Evolutionary conservation across 2,113 vertebrate species (phyloP).

Genomic region (Kryptolebias marmoratus): DNA sequence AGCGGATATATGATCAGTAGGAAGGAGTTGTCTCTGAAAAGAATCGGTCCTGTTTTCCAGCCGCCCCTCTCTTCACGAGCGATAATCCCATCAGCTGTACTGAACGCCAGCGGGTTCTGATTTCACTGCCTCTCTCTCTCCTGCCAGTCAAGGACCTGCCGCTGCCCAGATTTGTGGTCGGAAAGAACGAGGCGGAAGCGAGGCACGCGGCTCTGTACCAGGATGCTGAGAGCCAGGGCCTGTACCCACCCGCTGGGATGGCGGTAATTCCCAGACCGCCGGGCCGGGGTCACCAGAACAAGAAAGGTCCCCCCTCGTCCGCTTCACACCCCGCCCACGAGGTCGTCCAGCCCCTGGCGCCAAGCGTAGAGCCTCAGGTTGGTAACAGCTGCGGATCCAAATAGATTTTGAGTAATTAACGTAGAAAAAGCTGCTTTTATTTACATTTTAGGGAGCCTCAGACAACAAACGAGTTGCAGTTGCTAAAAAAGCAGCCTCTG

Average conservation of each 20-base stretch:
- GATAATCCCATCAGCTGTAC: neutral
- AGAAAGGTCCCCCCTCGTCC: conserved; percentile 82
- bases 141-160: conserved; percentile 93
- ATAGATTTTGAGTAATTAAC: neutral
- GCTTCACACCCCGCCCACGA: conserved; percentile 87
- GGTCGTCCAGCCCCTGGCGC: conserved; percentile 84
- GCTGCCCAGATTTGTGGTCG: conserved; percentile 91
- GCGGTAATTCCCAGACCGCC: conserved; percentile 94
- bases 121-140: conserved; percentile 13
- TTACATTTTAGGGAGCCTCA: neutral
- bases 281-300: conserved; percentile 88
- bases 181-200: conserved; percentile 93
- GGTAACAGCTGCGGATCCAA: neutral
- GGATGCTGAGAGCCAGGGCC: conserved; percentile 90
- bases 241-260: conserved; percentile 87
- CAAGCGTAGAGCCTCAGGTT: conserved; percentile 89
- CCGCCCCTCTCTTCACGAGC: conserved; percentile 7
- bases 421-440: neutral
- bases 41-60: conserved; percentile 1
- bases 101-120: too few species aligned
- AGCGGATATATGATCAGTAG: neutral
- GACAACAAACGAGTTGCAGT: conserved; percentile 1
- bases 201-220: conserved; percentile 88
- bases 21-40: conserved; percentile 14
- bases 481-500: conserved; percentile 14